These are phyloP conservation scores for Melipona quadrifasciata DNA, from an alignment of 1,140 invertebrate species.

Conservation along the genomic window DNA sequence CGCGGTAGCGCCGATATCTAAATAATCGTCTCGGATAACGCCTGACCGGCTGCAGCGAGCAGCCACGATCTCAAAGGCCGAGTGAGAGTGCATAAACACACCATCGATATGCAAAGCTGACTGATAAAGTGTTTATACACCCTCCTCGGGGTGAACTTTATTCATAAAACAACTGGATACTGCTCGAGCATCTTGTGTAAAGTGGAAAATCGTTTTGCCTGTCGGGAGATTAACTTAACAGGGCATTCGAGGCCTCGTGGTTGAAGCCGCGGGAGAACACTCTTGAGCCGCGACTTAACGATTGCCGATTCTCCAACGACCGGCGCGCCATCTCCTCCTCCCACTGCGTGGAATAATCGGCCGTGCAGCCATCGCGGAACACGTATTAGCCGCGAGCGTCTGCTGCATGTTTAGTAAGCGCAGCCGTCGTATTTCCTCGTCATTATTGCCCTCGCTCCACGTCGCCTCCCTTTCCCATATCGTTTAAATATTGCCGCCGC, in stretches of 20 bases:
- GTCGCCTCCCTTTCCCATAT: conserved; percentile 40
- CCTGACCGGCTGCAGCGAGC: not conserved
- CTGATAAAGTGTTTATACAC: not conserved
- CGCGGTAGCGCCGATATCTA: not conserved
- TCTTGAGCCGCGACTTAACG: conserved; percentile 10
- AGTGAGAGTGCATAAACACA: not conserved
- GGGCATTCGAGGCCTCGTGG: not conserved
- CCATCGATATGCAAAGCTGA: not conserved
- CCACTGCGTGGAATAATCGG: conserved; percentile 35
- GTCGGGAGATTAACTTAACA: not conserved
- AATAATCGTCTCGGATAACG: not conserved
- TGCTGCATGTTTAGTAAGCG: conserved; percentile 26
- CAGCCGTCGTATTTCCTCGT: conserved; percentile 55
- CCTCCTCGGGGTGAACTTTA: not conserved
- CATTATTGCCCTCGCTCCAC: conserved; percentile 54
- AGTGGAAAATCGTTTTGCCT: not conserved
- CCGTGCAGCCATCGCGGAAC: not conserved
- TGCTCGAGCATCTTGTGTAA: not conserved
- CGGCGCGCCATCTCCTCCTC: conserved; percentile 12
- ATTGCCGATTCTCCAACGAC: conserved; percentile 19
- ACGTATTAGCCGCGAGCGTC: conserved; percentile 30
- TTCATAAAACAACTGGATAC: conserved; percentile 4
- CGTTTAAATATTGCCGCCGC: conserved; percentile 60
- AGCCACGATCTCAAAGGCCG: not conserved
- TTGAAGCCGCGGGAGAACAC: not conserved